Conservation (phyloP, 2,888 invertebrate genomes). For the Rhopalosiphum nymphaeae region DNA sequence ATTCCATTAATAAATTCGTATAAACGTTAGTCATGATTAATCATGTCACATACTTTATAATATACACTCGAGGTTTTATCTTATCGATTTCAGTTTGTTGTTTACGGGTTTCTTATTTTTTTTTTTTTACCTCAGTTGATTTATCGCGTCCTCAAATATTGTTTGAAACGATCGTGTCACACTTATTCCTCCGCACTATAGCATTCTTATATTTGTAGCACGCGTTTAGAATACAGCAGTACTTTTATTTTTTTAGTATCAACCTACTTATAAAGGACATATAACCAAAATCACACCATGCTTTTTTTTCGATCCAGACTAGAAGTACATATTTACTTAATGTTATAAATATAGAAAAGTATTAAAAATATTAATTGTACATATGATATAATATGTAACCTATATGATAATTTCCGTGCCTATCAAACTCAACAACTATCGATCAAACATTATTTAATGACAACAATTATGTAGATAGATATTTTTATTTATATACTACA, state of each 20-base stretch:
- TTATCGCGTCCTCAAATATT: background rate
- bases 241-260: background rate
- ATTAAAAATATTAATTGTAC: no score
- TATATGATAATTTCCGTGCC: no score
- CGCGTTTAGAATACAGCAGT: background rate
- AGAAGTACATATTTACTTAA: no score
- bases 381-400: no score
- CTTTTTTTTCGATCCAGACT: no score
- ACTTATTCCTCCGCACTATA: background rate
- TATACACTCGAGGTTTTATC: background rate
- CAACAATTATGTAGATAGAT: no score
- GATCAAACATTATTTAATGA: no score
- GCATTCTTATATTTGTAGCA: background rate
- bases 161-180: background rate
- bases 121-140: background rate
- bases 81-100: background rate
- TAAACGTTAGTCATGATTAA: background rate
- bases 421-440: no score
- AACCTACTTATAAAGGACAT: background rate
- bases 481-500: no score
- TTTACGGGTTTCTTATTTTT: background rate
- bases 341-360: no score
- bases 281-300: no score
- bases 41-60: constrained; percentile 2
- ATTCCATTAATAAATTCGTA: background rate